These are phyloP conservation scores for Arenaria interpres DNA, from an alignment of 2,113 vertebrate species.

Conservation along the genomic window DNA sequence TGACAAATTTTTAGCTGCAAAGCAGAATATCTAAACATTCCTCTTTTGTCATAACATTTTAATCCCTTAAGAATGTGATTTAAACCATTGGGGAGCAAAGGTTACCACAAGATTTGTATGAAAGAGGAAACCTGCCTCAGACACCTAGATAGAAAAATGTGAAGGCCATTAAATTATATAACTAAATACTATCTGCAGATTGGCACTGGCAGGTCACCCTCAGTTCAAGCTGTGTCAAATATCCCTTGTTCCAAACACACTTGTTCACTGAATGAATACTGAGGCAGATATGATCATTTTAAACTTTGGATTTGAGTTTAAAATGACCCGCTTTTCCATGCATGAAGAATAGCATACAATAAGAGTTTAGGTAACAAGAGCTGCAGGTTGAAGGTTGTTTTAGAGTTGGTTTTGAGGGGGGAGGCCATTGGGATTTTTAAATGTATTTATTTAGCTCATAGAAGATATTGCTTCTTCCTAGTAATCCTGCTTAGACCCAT, in stretches of 20 bases:
- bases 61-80: conserved; percentile 84
- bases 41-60: conserved; percentile 81
- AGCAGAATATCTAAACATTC: conserved; percentile 83
- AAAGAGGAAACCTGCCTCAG: conserved; percentile 68
- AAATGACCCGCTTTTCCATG: not conserved
- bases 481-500: not conserved
- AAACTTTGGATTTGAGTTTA: not conserved
- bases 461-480: not conserved
- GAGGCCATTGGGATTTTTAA: not conserved
- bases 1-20: conserved; percentile 82
- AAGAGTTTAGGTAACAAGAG: not conserved
- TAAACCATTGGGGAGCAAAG: conserved; percentile 74
- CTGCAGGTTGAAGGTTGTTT: not conserved
- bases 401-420: not conserved
- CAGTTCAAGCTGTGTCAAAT: conserved; percentile 57
- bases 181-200: conserved; percentile 42
- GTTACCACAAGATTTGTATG: conserved; percentile 73
- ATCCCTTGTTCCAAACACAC: not conserved
- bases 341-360: not conserved
- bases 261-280: not conserved
- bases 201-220: conserved; percentile 57
- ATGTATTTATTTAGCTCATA: not conserved
- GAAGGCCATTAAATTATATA: conserved; percentile 68
- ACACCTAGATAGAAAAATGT: conserved; percentile 73
- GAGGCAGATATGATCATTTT: not conserved